A percentile compares a stretch with the other conserved stretches of the same genome.
These are phyloP conservation scores for Upupa epops DNA, from an alignment of 2,113 vertebrate species.

Conservation along the genomic window DNA sequence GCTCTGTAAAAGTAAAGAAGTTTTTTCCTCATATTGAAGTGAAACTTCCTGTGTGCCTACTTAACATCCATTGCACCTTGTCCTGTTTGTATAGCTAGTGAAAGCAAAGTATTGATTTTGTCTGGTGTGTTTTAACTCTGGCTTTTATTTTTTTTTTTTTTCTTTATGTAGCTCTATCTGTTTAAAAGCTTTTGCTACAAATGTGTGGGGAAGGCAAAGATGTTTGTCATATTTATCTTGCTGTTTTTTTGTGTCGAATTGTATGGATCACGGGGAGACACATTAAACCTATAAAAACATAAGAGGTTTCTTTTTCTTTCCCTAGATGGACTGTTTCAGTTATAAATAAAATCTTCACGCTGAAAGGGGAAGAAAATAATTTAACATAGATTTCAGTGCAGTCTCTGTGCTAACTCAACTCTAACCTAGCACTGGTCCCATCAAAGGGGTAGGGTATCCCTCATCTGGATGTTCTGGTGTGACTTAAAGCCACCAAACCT, in stretches of 20 bases:
- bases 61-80: too few relatives aligned
- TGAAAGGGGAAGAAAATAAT: background rate
- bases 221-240: conserved; percentile 1
- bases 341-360: background rate
- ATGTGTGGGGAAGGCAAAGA: background rate
- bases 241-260: background rate
- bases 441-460: too few relatives aligned
- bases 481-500: background rate
- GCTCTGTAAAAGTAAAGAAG: too few relatives aligned
- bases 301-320: background rate
- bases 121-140: background rate
- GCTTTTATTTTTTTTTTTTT: background rate
- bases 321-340: background rate
- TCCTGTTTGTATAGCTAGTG: background rate
- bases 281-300: background rate
- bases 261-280: background rate
- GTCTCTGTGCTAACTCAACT: background rate
- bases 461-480: background rate
- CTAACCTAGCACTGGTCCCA: background rate
- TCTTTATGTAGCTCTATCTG: background rate
- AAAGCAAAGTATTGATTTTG: conserved; percentile 15
- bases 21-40: too few relatives aligned
- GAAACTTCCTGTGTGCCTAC: too few relatives aligned
- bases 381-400: background rate
- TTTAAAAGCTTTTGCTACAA: background rate